These are phyloP conservation scores for Mythimna loreyi DNA, from an alignment of 2,888 invertebrate species.

Conservation along the genomic window DNA sequence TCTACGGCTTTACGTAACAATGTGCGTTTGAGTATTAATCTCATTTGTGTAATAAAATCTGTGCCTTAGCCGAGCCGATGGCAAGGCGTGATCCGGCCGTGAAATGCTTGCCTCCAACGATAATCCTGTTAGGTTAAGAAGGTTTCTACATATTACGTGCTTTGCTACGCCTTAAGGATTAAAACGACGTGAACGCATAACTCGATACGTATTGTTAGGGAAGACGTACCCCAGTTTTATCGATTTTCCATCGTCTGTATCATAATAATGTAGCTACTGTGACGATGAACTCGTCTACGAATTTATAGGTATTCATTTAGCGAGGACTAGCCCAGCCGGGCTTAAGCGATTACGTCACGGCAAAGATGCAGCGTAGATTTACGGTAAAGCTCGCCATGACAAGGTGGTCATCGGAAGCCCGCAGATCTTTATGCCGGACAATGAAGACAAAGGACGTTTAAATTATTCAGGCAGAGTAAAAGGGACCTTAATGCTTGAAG, in stretches of 20 bases:
- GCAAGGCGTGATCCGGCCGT: constrained; percentile 90
- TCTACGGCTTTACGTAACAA: constrained; percentile 66
- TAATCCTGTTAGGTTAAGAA: constrained; percentile 94
- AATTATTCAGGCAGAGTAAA: constrained; percentile 87
- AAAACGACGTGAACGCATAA: constrained; percentile 88
- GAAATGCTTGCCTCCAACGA: constrained; percentile 91
- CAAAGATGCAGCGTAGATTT: constrained; percentile 90
- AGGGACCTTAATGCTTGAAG: constrained; percentile 82
- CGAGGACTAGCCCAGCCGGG: constrained; percentile 75
- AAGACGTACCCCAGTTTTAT: constrained; percentile 61
- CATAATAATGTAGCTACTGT: constrained; percentile 51
- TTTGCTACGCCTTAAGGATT: constrained; percentile 93
- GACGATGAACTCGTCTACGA: constrained; percentile 66
- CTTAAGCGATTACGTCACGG: constrained; percentile 86
- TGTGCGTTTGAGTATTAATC: constrained; percentile 87
- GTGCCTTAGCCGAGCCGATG: constrained; percentile 85
- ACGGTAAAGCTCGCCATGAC: constrained; percentile 87
- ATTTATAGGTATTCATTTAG: constrained; percentile 87
- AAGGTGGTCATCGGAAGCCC: constrained; percentile 90
- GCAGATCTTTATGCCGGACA: constrained; percentile 87
- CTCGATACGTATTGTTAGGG: constrained; percentile 77
- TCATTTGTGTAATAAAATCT: constrained; percentile 91
- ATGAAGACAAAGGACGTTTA: constrained; percentile 88
- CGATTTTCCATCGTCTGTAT: constrained; percentile 63
- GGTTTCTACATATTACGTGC: constrained; percentile 94